phyloP scores from a whole-genome alignment of 2,113 vertebrate genomes.

The Lucifuga dentata region DNA sequence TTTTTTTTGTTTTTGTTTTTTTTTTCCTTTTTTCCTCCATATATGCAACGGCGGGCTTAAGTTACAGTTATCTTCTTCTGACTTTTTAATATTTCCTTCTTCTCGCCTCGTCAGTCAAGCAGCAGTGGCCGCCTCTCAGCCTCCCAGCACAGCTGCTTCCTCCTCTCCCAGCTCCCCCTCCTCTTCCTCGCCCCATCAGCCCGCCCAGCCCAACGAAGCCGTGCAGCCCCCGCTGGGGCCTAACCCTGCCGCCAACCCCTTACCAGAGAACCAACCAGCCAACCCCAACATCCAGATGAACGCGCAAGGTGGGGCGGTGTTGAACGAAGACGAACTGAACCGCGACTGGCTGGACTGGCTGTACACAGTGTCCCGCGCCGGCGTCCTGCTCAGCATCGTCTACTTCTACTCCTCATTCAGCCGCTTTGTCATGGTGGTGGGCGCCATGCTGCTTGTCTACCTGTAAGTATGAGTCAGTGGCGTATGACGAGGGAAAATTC shows the following conservation, averaged over 20 bases:
- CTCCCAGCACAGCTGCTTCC: constrained; percentile 76
- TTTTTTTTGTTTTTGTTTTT: too few relatives aligned
- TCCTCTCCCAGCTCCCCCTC: constrained; percentile 70
- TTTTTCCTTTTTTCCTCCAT: too few relatives aligned
- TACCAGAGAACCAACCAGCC: constrained; percentile 87
- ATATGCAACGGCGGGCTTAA: too few relatives aligned
- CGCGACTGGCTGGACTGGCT: constrained; percentile 98
- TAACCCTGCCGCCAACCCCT: constrained; percentile 79
- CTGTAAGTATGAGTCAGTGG: constrained; percentile 85
- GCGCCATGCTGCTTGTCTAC: constrained; percentile 95
- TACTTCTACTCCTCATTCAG: constrained; percentile 98
- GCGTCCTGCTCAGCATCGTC: constrained; percentile 94
- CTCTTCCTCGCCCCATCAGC: constrained; percentile 64
- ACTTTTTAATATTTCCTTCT: constrained; percentile 29
- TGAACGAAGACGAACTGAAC: constrained; percentile 95
- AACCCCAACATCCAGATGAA: constrained; percentile 91
- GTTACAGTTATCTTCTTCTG: too few relatives aligned
- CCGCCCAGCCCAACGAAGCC: constrained; percentile 80
- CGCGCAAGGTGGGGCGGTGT: constrained; percentile 86
- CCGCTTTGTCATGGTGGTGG: constrained; percentile 94
- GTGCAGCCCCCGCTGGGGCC: constrained; percentile 83
- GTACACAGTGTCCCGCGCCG: constrained; percentile 91
- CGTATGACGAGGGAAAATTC: neutral
- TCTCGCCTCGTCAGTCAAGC: constrained; percentile 86
- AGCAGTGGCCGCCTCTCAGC: constrained; percentile 89